Base-by-base conservation (phyloP, 30 jellyfish, hydroid and myxozoan species). In the Pseudorhiza aurosa region DNA sequence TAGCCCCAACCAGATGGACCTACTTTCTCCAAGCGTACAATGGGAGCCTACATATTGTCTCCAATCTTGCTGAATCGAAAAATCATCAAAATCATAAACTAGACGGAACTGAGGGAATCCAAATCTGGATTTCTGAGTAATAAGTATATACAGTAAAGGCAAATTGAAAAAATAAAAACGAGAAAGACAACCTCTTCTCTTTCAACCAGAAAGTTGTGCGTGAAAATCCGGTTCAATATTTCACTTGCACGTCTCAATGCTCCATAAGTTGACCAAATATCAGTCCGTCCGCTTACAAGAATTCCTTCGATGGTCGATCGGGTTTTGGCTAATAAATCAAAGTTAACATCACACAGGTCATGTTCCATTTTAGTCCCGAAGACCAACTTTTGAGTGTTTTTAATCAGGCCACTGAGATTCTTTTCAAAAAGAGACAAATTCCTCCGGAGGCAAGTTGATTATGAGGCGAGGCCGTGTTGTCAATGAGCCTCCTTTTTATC, bases 241-340 rank as follows among this genome's bases (percentile, higher is more conserved):
- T 80, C 89, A 57, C 81, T 81, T 36, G 96, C 94, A 18, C 95
- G 69, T 42, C 88, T 57, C 33, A 91, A 46, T 11, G 96, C 96
- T 4, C 98, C 98, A 83, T 75, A 84, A 5, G 90, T 86, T 33
- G 94, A 83, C 98, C 98, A 91, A 46, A 91, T 70, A 63, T 84
- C 90, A 30, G 88, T 69, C 21, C 88, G 83, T 17, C 93, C 93
- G 35, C 93, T 76, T 4, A 93, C 87, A n/a, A 91, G 58, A 29
- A 91, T 53, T 17, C 98, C 96, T 58, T 91, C 98, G 58, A 85
- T 68, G 30, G 98, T 91, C n/a, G 79, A 59, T 63, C 80, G 43
- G 24, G 74, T 36, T 49, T 65, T 72, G 12, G 77, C 36, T 19
- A 80, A 31, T 33, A 80, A 65, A 45, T 65, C 70, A 46, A 40